These are phyloP conservation scores for Hydractinia echinata DNA, from an alignment of 30 jellyfish, hydroid and myxozoan genomes.

Conservation along the genomic window DNA sequence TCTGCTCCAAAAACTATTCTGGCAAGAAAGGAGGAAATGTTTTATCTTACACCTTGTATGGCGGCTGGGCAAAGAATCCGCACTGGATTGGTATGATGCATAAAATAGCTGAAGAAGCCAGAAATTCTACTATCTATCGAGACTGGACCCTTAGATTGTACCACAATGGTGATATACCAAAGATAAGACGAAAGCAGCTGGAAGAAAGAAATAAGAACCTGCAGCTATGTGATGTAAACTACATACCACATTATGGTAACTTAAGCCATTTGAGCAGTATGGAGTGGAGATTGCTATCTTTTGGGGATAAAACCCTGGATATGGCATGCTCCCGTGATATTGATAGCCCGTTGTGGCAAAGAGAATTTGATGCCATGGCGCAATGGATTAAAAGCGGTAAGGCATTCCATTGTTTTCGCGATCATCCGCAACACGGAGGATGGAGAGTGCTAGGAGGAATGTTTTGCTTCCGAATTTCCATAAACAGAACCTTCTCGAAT, in stretches of 20 bases:
- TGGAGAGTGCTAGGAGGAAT: not conserved
- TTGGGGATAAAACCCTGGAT: not conserved
- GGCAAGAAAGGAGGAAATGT: not conserved
- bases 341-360: not conserved
- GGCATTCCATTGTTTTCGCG: not conserved
- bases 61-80: not conserved
- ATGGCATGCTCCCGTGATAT: not conserved
- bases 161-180: not conserved
- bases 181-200: not conserved
- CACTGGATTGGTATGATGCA: not conserved
- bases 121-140: not conserved
- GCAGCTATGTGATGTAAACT: not conserved
- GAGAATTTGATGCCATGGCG: not conserved
- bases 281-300: not conserved
- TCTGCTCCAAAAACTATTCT: too few species aligned
- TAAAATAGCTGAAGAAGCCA: not conserved
- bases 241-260: not conserved
- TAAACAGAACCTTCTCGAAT: not conserved
- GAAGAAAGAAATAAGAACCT: not conserved
- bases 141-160: not conserved
- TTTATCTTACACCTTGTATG: not conserved
- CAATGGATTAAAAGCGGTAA: not conserved
- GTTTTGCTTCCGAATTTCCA: not conserved
- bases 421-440: constrained; percentile 1
- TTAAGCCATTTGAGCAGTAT: not conserved